Evolutionary conservation across 2,113 vertebrate genomes (phyloP).

Genomic region (Hemichromis elongatus): DNA sequence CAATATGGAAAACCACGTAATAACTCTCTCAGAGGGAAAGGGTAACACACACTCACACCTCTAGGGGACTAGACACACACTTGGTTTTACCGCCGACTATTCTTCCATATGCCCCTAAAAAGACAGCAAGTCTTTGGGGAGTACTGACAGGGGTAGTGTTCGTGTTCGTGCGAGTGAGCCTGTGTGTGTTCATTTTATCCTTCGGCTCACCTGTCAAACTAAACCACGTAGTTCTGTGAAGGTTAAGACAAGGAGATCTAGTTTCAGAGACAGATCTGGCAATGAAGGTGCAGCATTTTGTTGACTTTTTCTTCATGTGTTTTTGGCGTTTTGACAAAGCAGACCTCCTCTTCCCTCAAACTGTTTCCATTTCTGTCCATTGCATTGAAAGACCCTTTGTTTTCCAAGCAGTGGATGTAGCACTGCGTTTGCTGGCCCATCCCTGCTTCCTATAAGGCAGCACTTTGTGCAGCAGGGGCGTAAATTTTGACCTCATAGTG

Average conservation of each 20-base stretch:
- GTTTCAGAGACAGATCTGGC: slow-evolving; percentile 22
- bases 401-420: not conserved
- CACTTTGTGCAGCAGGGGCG: not conserved
- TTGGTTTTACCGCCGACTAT: slow-evolving; percentile 9
- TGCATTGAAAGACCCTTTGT: not conserved
- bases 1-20: slow-evolving; percentile 38
- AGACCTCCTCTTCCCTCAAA: not conserved
- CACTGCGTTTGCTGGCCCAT: not conserved
- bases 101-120: slow-evolving; percentile 40
- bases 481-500: not conserved
- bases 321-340: slow-evolving; percentile 32
- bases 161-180: not conserved
- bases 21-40: slow-evolving; percentile 47
- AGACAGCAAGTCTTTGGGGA: slow-evolving; percentile 53
- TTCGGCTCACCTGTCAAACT: slow-evolving; percentile 39
- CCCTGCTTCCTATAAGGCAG: not conserved
- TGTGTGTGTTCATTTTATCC: slow-evolving; percentile 27
- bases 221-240: slow-evolving; percentile 36
- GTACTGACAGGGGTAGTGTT: slow-evolving; percentile 16
- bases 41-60: not conserved
- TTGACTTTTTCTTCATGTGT: not conserved
- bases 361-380: slow-evolving; percentile 19
- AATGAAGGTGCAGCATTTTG: slow-evolving; percentile 1
- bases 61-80: not conserved
- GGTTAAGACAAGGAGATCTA: slow-evolving; percentile 44